Percentiles rank a stretch among this genome's conserved stretches.
These are phyloP conservation scores for Himalopsyche anomala DNA, from an alignment of 2,888 invertebrate species.

Conservation along the genomic window DNA sequence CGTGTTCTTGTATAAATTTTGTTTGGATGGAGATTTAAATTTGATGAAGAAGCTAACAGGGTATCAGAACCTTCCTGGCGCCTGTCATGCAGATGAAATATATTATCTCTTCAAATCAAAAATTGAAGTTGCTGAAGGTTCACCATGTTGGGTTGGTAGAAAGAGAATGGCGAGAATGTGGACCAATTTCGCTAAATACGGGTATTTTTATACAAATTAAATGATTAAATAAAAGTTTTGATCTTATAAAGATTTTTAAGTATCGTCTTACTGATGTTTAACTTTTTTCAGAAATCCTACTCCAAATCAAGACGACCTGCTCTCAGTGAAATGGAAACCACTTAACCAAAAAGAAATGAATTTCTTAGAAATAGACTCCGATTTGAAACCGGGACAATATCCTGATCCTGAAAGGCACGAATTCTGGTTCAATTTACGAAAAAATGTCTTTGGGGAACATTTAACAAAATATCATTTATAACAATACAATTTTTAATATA, in stretches of 20 bases:
- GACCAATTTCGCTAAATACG: conserved; percentile 66
- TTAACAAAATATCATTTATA: not conserved
- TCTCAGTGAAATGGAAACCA: conserved; percentile 59
- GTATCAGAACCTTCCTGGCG: conserved; percentile 48
- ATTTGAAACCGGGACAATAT: conserved; percentile 50
- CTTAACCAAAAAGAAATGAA: conserved; percentile 49
- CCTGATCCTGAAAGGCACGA: conserved; percentile 58
- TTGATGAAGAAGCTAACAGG: conserved; percentile 50
- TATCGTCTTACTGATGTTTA: not conserved
- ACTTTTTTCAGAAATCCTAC: conserved; percentile 61
- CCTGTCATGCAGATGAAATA: conserved; percentile 62
- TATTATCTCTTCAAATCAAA: conserved; percentile 63
- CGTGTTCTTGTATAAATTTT: conserved; percentile 61
- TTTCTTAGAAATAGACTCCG: conserved; percentile 59
- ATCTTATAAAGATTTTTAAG: not conserved
- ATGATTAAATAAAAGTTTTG: not conserved
- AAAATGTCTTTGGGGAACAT: not conserved
- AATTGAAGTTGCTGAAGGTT: conserved; percentile 53
- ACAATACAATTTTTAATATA: not conserved
- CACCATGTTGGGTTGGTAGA: conserved; percentile 48
- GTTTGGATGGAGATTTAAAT: conserved; percentile 56
- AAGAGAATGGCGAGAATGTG: conserved; percentile 64
- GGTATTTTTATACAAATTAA: conserved; percentile 55
- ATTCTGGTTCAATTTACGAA: conserved; percentile 57
- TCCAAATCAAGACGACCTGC: conserved; percentile 51